Percentiles rank a stretch among this genome's conserved stretches.
phyloP scores from a whole-genome alignment of 1,140 invertebrate species.

The Dolichoris vasculosae region DNA sequence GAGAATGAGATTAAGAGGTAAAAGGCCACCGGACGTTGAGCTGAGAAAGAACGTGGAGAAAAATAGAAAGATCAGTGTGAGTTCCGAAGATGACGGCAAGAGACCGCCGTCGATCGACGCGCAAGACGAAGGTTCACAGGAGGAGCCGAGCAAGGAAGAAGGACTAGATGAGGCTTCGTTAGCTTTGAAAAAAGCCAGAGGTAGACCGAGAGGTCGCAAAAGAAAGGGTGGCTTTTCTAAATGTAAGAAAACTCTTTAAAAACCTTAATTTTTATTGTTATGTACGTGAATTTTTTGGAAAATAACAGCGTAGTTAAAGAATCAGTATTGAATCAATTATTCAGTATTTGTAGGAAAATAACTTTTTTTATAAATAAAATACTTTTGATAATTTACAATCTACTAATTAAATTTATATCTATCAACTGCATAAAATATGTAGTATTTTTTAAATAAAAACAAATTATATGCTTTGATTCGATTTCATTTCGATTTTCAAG shows the following conservation, averaged over 20 bases:
- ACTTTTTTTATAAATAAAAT: no score
- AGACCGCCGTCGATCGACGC: constrained; percentile 50
- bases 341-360: not conserved
- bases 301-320: no score
- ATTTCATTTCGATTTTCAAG: no score
- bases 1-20: constrained; percentile 74
- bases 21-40: constrained; percentile 73
- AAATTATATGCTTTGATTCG: no score
- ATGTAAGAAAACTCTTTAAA: constrained; percentile 10
- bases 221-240: constrained; percentile 55
- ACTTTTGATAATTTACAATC: no score
- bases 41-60: constrained; percentile 77
- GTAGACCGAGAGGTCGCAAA: constrained; percentile 66
- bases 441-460: not conserved
- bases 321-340: not conserved
- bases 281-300: not conserved
- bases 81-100: constrained; percentile 66
- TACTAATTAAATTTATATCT: no score
- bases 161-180: constrained; percentile 58
- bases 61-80: constrained; percentile 66
- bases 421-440: no score
- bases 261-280: not conserved
- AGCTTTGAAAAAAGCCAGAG: constrained; percentile 59
- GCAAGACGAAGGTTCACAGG: constrained; percentile 53
- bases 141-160: constrained; percentile 54